Base-by-base conservation (phyloP, 2,113 vertebrate genomes). In the Syngnathus scovelli region DNA sequence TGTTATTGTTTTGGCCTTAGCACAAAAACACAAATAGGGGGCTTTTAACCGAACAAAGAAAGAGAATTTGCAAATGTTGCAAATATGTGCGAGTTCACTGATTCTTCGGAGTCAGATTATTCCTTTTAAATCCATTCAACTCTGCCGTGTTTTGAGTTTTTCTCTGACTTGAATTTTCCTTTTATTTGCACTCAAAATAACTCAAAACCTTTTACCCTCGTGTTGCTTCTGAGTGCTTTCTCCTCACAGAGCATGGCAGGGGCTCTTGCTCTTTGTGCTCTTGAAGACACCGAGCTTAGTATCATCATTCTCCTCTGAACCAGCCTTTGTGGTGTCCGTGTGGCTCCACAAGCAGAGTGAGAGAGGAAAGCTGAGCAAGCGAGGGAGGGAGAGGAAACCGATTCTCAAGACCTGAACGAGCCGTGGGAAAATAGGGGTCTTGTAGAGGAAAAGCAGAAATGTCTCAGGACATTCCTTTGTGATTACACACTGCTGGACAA, bases 401-500 rank as follows among this genome's bases (percentile, higher is more conserved):
- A 85, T 82, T 84, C 80, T 86, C 71, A 71, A 86, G 86, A 87
- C 77, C 85, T 87, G 87, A 78, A 83, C 79, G 8, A 86, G 85
- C 77, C 88, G 88, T 88, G 89, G 89, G 88, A 90, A 90, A 89
- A 83, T 81, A 89, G 82, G 81, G 86, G 82, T 86, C 85, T 90
- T 80, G 84, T 74, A 77, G 85, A 86, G 87, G 87, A 91, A 89
- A 89, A 85, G 88, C 86, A 83, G 84, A 92, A 88, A 88, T 87
- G 87, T 90, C 88, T 90, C 85, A 84, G 86, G 89, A 90, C 89
- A 91, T 92, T 92, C 90, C 89, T 90, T 86, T 89, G 89, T 87
- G 91, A 92, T 92, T 91, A 91, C 89, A 90, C 88, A 88, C 84
- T 60, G 78, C 85, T 76, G 85, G 76, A 88, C 85, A 88, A 87